Evolutionary conservation across 2,797 vertebrate genomes (phyloP), one percentile per base, ranked within the genome.

Genomic region (Tragelaphus eurycerus): DNA sequence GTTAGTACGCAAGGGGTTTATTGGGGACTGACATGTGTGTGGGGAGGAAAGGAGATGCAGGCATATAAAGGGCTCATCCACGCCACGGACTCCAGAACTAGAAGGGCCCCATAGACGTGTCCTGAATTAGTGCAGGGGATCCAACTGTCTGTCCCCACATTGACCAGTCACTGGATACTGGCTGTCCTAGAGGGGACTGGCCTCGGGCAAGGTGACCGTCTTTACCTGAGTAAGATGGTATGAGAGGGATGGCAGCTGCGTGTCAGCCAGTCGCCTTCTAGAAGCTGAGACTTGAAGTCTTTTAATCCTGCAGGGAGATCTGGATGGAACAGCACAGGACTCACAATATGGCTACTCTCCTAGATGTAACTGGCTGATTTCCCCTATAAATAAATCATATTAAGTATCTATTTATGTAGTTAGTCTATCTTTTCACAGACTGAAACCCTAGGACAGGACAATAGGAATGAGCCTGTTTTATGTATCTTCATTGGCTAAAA

Each of bases 171-270:
- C 4, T 62, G 52, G 29, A n/a, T 11, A 29, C 14, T 46, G 34
- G 34, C 27, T 76, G 1, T 15, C 55, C n/a, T 67, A 19, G 2
- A 19, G 62, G 19, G 11, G 7, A 10, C 3, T 57, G 27, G 60
- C 55, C 25, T 55, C 4, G 3, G 29, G 17, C 4, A 1, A 60
- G 15, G 50, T 12, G 2, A 0, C 7, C 50, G 4, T 88, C 19
- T 34, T 88, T 17, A 64, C 13, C n/a, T 23, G 17, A 50, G 52
- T 4, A 19, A 62, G 50, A 31, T 7, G 38, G 6, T 14, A 55
- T 2, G n/a, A 48, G 43, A 67, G 10, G 3, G 38, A 4, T 38
- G 7, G 17, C 3, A 55, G 34, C 9, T 52, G 34, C 1, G 6
- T 50, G 5, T 60, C 21, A 79, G 34, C 27, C 19, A 10, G 16